Evolutionary conservation across 2,888 invertebrate species (phyloP).

Genomic region (Drosophila siamana): DNA sequence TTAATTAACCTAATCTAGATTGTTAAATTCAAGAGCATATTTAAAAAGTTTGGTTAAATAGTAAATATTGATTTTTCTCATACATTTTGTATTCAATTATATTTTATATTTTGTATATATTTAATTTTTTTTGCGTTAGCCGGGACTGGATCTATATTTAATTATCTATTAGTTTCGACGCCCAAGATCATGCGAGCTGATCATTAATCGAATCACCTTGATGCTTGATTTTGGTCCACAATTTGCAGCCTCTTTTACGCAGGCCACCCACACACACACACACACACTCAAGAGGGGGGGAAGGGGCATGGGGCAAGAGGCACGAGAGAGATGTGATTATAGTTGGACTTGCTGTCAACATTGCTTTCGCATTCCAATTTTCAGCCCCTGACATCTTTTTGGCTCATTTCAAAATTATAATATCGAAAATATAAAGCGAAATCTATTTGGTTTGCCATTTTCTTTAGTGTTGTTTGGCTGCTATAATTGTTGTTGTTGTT

Average conservation of each 20-base stretch:
- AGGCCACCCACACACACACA: constrained; percentile 12
- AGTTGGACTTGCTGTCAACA: constrained; percentile 55
- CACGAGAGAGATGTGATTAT: constrained; percentile 21
- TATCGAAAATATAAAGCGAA: constrained; percentile 47
- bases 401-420: constrained; percentile 52
- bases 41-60: too few relatives aligned
- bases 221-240: constrained; percentile 27
- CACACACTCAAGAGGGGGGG: neutral
- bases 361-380: constrained; percentile 62
- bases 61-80: too few relatives aligned
- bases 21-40: too few relatives aligned
- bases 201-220: constrained; percentile 44
- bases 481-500: neutral
- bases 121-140: too few relatives aligned
- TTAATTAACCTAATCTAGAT: too few relatives aligned
- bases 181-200: constrained; percentile 18
- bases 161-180: neutral
- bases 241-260: constrained; percentile 18
- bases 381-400: constrained; percentile 67
- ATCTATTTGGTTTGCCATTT: constrained; percentile 39
- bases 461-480: constrained; percentile 1
- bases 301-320: too few relatives aligned
- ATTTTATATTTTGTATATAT: too few relatives aligned
- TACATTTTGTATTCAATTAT: too few relatives aligned
- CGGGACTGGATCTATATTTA: neutral